Evolutionary conservation across 2,888 invertebrate genomes (phyloP).

Genomic region (Xestia sexstrigata): DNA sequence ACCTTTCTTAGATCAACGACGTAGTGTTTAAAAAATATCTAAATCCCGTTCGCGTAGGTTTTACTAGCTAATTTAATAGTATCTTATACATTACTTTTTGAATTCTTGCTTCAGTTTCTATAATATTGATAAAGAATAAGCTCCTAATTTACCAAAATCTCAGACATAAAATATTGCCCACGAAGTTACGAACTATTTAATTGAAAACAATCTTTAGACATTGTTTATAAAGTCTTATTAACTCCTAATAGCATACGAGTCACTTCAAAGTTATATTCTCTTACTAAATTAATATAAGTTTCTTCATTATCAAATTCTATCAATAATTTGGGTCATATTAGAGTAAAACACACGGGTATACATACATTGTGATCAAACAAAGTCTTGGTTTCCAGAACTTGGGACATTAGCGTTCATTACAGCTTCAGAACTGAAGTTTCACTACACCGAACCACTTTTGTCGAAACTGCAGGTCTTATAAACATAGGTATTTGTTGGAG

Average conservation of each 20-base stretch:
- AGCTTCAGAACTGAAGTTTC: conserved; percentile 45
- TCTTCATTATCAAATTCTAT: conserved; percentile 58
- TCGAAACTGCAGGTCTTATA: conserved; percentile 34
- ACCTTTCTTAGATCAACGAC: background rate
- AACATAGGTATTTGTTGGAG: conserved; percentile 58
- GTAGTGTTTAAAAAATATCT: background rate
- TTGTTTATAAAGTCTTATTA: conserved; percentile 52
- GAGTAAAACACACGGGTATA: conserved; percentile 58
- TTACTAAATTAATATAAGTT: conserved; percentile 58
- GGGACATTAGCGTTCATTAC: conserved; percentile 35
- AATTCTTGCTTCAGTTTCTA: background rate
- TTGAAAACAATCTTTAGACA: conserved; percentile 32
- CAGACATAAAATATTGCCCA: background rate
- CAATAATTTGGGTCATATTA: conserved; percentile 54
- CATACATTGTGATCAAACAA: conserved; percentile 68
- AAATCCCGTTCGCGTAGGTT: background rate
- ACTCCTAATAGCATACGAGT: conserved; percentile 34
- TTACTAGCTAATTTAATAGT: background rate
- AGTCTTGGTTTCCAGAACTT: conserved; percentile 41
- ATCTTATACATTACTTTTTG: background rate
- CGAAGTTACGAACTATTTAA: conserved; percentile 28
- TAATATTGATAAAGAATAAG: background rate
- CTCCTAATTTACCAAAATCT: background rate
- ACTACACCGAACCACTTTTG: conserved; percentile 37
- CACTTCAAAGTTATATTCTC: conserved; percentile 29